These are phyloP conservation scores for Diplolepis rosae DNA, from an alignment of 2,888 invertebrate genomes.

Conservation along the genomic window DNA sequence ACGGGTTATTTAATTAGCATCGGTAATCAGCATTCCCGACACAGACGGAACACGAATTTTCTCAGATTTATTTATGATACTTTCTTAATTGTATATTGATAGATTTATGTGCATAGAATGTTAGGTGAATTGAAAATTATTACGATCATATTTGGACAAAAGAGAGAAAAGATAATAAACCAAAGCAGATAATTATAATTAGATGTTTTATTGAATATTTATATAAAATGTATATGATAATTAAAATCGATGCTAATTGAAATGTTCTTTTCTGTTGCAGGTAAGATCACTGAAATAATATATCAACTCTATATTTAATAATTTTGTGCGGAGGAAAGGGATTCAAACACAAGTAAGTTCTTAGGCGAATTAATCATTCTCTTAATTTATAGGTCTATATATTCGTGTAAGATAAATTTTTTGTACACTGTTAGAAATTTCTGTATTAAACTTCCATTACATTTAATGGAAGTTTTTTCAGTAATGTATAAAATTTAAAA, in stretches of 20 bases:
- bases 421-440: too few species aligned
- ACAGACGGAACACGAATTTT: neutral
- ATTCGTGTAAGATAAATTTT: too few species aligned
- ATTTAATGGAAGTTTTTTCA: too few species aligned
- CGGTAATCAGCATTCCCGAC: conserved; percentile 2
- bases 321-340: neutral
- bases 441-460: too few species aligned
- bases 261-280: neutral
- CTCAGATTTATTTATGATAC: neutral
- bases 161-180: too few species aligned
- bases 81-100: neutral
- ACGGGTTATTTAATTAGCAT: conserved; percentile 16
- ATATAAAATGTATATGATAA: too few species aligned
- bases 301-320: neutral
- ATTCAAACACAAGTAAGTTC: neutral
- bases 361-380: neutral
- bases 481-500: too few species aligned
- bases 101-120: neutral
- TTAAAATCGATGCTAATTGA: neutral
- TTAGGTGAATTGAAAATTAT: too few species aligned
- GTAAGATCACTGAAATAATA: neutral
- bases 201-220: too few species aligned
- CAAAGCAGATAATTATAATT: too few species aligned
- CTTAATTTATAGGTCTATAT: too few species aligned
- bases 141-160: too few species aligned